Conservation (phyloP, 2,797 vertebrate species). For the Bryconaethiops microstoma region DNA sequence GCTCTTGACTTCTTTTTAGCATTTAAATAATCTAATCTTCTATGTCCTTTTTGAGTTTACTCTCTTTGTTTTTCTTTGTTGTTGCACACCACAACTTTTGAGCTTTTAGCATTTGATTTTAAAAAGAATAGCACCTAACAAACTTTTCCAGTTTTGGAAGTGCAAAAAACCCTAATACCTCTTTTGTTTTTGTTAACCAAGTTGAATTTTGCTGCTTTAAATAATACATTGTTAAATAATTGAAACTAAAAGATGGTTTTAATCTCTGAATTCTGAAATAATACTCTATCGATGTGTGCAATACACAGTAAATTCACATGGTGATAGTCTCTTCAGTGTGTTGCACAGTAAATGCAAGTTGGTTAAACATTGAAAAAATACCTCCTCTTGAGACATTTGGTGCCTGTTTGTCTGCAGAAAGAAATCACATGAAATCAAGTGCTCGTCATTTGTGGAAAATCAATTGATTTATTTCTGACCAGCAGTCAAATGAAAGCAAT, state of each 20-base stretch:
- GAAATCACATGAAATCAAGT: slow-evolving; percentile 51
- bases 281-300: not conserved
- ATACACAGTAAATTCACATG: slow-evolving; percentile 3
- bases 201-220: too few relatives aligned
- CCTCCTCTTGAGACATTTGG: slow-evolving; percentile 11
- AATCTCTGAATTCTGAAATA: not conserved
- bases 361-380: slow-evolving; percentile 36
- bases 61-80: too few relatives aligned
- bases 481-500: not conserved
- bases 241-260: not conserved
- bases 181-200: too few relatives aligned
- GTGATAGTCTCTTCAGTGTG: not conserved
- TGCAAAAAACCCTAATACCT: too few relatives aligned
- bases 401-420: slow-evolving; percentile 39
- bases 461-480: slow-evolving; percentile 39
- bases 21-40: too few relatives aligned
- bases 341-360: slow-evolving; percentile 32
- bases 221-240: too few relatives aligned
- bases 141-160: not conserved
- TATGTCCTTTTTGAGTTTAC: too few relatives aligned
- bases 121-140: not conserved
- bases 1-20: too few relatives aligned
- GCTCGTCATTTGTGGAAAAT: slow-evolving; percentile 32
- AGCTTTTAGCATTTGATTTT: too few relatives aligned
- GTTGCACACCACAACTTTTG: not conserved